A percentile compares a stretch with the other conserved stretches of the same genome.
phyloP scores from a whole-genome alignment of 2,797 vertebrate genomes.

The Sciaenops ocellatus region DNA sequence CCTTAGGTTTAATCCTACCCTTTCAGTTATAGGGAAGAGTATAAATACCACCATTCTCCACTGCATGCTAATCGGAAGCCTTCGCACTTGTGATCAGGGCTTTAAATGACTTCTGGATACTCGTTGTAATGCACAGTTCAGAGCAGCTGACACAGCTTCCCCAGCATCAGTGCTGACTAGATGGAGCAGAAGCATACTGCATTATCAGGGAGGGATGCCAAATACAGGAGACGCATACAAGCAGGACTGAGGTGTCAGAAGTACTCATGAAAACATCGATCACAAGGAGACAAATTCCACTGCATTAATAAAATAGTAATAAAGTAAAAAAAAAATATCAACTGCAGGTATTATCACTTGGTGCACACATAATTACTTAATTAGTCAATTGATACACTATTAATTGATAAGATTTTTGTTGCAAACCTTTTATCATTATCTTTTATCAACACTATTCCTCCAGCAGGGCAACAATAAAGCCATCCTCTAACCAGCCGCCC shows the following conservation, averaged over 20 bases:
- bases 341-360: constrained; percentile 18
- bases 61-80: constrained; percentile 1
- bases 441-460: background rate
- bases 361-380: constrained; percentile 26
- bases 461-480: background rate
- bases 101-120: constrained; percentile 49
- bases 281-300: constrained; percentile 47
- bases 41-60: constrained; percentile 2
- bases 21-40: constrained; percentile 1
- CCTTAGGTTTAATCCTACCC: background rate
- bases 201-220: constrained; percentile 66
- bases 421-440: background rate
- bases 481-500: background rate
- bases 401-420: background rate
- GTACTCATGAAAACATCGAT: constrained; percentile 52
- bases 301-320: constrained; percentile 10
- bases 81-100: constrained; percentile 34
- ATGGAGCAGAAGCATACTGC: constrained; percentile 59
- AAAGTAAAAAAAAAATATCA: constrained; percentile 14
- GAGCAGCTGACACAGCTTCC: constrained; percentile 70
- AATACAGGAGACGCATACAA: constrained; percentile 64
- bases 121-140: constrained; percentile 55
- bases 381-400: background rate
- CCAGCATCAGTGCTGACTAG: constrained; percentile 51
- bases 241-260: constrained; percentile 52